Evolutionary conservation across 1,140 invertebrate genomes (phyloP).

Genomic region (Lepidotrigona ventralis): DNA sequence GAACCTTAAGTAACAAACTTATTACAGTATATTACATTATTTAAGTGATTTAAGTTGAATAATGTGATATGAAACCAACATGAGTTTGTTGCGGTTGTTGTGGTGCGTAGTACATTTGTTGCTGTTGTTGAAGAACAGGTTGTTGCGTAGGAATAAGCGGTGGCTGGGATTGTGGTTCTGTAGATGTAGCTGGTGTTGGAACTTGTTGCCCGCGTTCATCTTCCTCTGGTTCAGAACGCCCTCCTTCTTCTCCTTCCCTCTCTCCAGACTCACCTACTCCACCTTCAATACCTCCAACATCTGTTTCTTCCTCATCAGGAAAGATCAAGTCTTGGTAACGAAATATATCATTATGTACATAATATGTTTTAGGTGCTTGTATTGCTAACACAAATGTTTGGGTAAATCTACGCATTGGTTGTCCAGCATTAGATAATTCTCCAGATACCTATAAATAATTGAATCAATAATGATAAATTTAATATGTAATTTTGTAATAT

Average conservation of each 20-base stretch:
- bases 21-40: neutral
- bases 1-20: slow-evolving; percentile 63
- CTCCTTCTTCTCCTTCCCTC: slow-evolving; percentile 81
- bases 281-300: slow-evolving; percentile 68
- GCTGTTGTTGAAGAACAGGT: slow-evolving; percentile 69
- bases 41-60: neutral
- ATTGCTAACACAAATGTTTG: slow-evolving; percentile 98
- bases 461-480: neutral
- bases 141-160: slow-evolving; percentile 69
- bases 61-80: slow-evolving; percentile 52
- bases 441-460: slow-evolving; percentile 88
- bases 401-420: slow-evolving; percentile 97
- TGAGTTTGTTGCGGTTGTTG: slow-evolving; percentile 68
- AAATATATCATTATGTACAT: slow-evolving; percentile 99
- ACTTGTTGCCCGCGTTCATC: slow-evolving; percentile 77
- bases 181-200: slow-evolving; percentile 56
- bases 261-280: slow-evolving; percentile 69
- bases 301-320: slow-evolving; percentile 85
- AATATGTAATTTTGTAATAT: neutral
- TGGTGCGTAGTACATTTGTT: slow-evolving; percentile 74
- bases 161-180: slow-evolving; percentile 71
- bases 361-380: slow-evolving; percentile 97
- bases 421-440: slow-evolving; percentile 96
- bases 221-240: slow-evolving; percentile 86
- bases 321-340: slow-evolving; percentile 89